phyloP scores from a whole-genome alignment of 2,888 invertebrate genomes.

The Didymodactylos carnosus region DNA sequence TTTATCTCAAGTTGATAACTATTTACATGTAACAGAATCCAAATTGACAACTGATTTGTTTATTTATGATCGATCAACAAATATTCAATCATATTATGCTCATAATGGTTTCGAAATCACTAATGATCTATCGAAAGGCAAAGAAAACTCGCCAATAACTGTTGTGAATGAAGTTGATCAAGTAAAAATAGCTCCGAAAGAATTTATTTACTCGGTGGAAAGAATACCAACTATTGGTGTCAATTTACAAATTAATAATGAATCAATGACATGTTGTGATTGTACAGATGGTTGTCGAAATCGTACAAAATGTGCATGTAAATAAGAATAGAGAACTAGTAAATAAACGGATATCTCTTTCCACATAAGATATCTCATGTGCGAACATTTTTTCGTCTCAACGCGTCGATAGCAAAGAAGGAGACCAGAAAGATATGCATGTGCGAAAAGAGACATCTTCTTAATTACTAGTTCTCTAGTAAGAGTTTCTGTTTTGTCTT shows the following conservation, averaged over 20 bases:
- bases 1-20: constrained; percentile 5
- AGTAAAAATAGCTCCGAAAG: constrained; percentile 46
- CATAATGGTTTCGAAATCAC: background rate
- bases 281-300: constrained; percentile 80
- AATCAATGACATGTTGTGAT: constrained; percentile 71
- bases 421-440: too few relatives aligned
- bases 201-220: constrained; percentile 63
- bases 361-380: too few relatives aligned
- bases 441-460: too few relatives aligned
- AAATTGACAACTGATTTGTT: constrained; percentile 12
- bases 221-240: constrained; percentile 52
- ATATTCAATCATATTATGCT: background rate
- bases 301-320: constrained; percentile 66
- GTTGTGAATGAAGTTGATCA: constrained; percentile 73
- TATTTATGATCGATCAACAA: background rate
- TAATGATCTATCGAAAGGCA: constrained; percentile 54
- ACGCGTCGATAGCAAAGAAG: too few relatives aligned
- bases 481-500: background rate
- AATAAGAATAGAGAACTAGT: too few relatives aligned
- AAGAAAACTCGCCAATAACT: constrained; percentile 67
- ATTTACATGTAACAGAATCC: constrained; percentile 5
- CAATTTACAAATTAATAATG: constrained; percentile 44
- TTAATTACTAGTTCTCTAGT: too few relatives aligned
- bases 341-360: constrained; percentile 60
- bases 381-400: constrained; percentile 22